Percentiles rank a stretch among this genome's conserved stretches.
phyloP scores from a whole-genome alignment of 2,797 vertebrate genomes.

The Taenioides sp. region DNA sequence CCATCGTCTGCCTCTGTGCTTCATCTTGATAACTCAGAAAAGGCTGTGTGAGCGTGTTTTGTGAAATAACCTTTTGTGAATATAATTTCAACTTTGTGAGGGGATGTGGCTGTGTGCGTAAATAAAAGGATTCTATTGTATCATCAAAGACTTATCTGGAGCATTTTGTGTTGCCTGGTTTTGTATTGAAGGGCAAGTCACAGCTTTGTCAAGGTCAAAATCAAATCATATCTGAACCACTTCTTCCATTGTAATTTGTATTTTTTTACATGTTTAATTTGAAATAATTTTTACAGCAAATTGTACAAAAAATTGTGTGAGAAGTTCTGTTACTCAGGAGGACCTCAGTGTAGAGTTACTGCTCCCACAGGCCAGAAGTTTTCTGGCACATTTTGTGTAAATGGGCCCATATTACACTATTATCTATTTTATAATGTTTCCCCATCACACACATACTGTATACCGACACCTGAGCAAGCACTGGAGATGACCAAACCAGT shows the following conservation, averaged over 20 bases:
- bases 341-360: too few species aligned
- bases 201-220: conserved; percentile 11
- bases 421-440: too few species aligned
- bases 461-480: not conserved
- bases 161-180: conserved; percentile 23
- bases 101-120: conserved; percentile 23
- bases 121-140: conserved; percentile 46
- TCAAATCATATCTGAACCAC: not conserved
- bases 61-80: conserved; percentile 72
- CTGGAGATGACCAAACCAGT: not conserved
- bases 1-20: conserved; percentile 64
- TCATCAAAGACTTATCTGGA: conserved; percentile 47
- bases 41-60: conserved; percentile 65
- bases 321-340: too few species aligned
- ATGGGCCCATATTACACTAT: too few species aligned
- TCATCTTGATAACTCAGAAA: conserved; percentile 69
- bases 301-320: not conserved
- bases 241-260: not conserved
- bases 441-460: too few species aligned
- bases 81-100: conserved; percentile 57
- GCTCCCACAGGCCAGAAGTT: too few species aligned
- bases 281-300: not conserved
- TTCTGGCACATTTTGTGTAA: too few species aligned
- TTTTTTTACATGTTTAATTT: not conserved
- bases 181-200: conserved; percentile 19